phyloP scores from a whole-genome alignment of 2,888 invertebrate species.

The Eristalis pertinax region DNA sequence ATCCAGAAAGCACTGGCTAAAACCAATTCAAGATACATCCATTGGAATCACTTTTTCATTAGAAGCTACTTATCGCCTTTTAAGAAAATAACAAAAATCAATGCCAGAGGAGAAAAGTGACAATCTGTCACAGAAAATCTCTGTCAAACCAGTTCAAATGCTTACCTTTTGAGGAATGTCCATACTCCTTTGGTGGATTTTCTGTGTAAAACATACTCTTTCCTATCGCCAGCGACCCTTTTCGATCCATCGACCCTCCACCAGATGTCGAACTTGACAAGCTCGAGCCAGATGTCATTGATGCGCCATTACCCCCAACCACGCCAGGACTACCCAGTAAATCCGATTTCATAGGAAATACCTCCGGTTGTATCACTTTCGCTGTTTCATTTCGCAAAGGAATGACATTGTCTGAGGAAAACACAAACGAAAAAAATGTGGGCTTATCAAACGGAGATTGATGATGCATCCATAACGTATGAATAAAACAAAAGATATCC shows the following conservation, averaged over 20 bases:
- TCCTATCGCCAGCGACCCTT: conserved; percentile 81
- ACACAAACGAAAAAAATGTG: conserved; percentile 13
- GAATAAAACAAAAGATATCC: conserved; percentile 22
- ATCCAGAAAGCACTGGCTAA: neutral
- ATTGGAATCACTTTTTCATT: neutral
- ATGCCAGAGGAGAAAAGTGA: neutral
- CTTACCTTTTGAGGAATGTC: conserved; percentile 77
- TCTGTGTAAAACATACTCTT: conserved; percentile 81
- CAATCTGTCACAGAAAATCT: neutral
- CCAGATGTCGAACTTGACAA: conserved; percentile 75
- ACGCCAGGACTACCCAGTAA: conserved; percentile 75
- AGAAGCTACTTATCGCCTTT: neutral
- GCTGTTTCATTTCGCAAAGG: conserved; percentile 80
- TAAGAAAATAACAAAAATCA: neutral
- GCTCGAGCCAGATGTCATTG: conserved; percentile 66
- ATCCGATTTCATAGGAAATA: conserved; percentile 80
- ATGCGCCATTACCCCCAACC: conserved; percentile 72
- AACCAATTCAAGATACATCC: neutral
- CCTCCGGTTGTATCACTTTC: conserved; percentile 79
- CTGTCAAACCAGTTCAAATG: conserved; percentile 23
- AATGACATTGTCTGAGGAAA: conserved; percentile 77
- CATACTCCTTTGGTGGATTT: conserved; percentile 81
- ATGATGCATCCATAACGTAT: conserved; percentile 64
- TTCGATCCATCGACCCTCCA: conserved; percentile 76
- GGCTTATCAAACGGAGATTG: conserved; percentile 53